Conservation (phyloP, 2,888 invertebrate species). For the Danaus chrysippus region DNA sequence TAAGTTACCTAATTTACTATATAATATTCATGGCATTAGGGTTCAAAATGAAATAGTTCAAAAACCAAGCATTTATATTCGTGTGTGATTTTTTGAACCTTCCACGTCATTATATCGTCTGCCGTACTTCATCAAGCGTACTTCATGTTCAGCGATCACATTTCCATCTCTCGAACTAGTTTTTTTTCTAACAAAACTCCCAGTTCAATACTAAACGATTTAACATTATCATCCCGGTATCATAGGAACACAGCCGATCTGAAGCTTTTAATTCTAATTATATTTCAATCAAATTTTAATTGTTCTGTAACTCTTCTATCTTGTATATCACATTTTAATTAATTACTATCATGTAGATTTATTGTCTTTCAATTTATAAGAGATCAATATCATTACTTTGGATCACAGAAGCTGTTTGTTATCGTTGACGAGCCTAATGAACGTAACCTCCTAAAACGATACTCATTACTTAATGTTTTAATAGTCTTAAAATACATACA, state of each 20-base stretch:
- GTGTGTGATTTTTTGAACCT: background rate
- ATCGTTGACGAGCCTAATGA: too few relatives aligned
- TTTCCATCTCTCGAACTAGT: constrained; percentile 18
- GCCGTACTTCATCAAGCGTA: constrained; percentile 6
- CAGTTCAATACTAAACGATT: constrained; percentile 18
- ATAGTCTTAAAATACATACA: too few relatives aligned
- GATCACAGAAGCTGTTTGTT: too few relatives aligned
- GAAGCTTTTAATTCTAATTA: constrained; percentile 1
- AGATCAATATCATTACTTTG: too few relatives aligned
- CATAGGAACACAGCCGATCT: background rate
- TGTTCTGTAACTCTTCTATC: too few relatives aligned
- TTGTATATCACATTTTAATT: too few relatives aligned
- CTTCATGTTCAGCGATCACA: constrained; percentile 6
- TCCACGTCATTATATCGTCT: constrained; percentile 9
- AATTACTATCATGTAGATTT: too few relatives aligned
- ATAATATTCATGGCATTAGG: too few relatives aligned
- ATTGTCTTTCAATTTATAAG: too few relatives aligned
- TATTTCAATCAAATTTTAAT: background rate
- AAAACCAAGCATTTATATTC: background rate
- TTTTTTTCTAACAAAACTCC: constrained; percentile 17
- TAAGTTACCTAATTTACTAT: too few relatives aligned
- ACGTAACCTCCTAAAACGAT: too few relatives aligned
- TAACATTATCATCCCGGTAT: constrained; percentile 9
- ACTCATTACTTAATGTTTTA: too few relatives aligned
- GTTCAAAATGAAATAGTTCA: background rate